Conservation (phyloP, 2,797 vertebrate species). For the Semaprochilodus insignis region DNA sequence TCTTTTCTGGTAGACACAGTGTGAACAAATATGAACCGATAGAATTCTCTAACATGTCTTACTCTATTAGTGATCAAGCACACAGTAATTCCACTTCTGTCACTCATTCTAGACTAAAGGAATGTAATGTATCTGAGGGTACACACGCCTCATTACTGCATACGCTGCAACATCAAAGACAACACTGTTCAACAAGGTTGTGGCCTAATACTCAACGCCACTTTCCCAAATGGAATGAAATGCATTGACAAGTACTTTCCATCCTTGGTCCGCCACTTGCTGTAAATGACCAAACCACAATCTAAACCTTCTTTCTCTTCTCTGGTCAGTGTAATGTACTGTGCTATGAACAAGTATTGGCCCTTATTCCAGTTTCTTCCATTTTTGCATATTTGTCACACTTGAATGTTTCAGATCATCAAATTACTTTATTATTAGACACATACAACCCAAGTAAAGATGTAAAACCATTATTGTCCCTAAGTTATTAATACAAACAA, state of each 20-base stretch:
- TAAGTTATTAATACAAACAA: no score
- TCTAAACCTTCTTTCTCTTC: constrained; percentile 2
- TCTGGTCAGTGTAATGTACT: constrained; percentile 7
- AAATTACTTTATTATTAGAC: no score
- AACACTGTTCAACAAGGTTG: constrained; percentile 30
- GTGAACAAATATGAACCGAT: constrained; percentile 44
- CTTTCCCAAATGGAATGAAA: constrained; percentile 50
- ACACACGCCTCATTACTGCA: constrained; percentile 43
- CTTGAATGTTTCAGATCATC: no score
- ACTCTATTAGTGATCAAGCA: constrained; percentile 49
- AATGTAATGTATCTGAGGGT: constrained; percentile 55
- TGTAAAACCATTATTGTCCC: no score
- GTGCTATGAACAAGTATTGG: neutral
- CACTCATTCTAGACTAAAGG: constrained; percentile 54
- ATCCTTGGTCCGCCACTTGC: neutral
- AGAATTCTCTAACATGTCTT: constrained; percentile 41
- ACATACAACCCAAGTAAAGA: no score
- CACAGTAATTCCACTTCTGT: constrained; percentile 38
- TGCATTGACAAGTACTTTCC: neutral
- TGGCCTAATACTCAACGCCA: constrained; percentile 40
- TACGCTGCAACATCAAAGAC: constrained; percentile 54
- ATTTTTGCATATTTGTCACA: no score
- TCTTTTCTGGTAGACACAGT: constrained; percentile 35
- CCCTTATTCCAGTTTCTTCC: no score
- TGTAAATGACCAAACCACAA: neutral